A percentile compares a stretch with the other conserved stretches of the same genome.
phyloP scores from a whole-genome alignment of 2,113 vertebrate genomes.

The Atherinomorus stipes region DNA sequence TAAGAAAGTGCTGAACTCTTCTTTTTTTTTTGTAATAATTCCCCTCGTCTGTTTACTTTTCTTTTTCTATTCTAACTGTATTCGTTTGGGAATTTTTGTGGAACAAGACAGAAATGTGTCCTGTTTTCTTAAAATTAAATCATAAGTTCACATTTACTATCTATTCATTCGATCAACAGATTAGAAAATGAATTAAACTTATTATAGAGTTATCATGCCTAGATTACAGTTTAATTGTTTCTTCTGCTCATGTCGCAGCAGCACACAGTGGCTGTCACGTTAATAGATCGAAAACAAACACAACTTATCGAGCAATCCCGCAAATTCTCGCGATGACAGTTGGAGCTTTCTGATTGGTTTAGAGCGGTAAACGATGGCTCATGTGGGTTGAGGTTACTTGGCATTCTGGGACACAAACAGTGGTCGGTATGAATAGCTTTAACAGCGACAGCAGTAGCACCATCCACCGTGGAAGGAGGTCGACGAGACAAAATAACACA shows the following conservation, averaged over 20 bases:
- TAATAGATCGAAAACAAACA: constrained; percentile 26
- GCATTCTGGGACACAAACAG: constrained; percentile 86
- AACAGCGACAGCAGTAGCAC: constrained; percentile 51
- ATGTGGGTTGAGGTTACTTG: constrained; percentile 69
- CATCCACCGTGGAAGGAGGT: constrained; percentile 13
- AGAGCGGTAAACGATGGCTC: constrained; percentile 19
- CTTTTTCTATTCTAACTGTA: too few relatives aligned
- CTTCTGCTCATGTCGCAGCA: neutral
- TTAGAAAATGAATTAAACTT: too few relatives aligned
- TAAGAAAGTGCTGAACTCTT: too few relatives aligned
- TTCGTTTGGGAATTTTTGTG: too few relatives aligned
- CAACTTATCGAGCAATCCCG: neutral
- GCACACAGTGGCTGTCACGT: neutral
- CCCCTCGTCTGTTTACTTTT: too few relatives aligned
- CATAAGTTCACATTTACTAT: too few relatives aligned
- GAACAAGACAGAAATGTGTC: too few relatives aligned
- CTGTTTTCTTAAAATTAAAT: too few relatives aligned
- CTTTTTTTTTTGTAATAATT: too few relatives aligned
- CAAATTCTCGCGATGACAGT: constrained; percentile 66
- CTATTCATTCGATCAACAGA: too few relatives aligned
- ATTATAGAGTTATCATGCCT: too few relatives aligned
- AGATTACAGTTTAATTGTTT: neutral
- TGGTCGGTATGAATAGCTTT: constrained; percentile 59
- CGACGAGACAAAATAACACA: constrained; percentile 7
- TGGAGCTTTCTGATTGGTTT: constrained; percentile 47